These are phyloP conservation scores for Tenualosa thibaudeaui DNA, from an alignment of 2,797 vertebrate species.

Conservation along the genomic window DNA sequence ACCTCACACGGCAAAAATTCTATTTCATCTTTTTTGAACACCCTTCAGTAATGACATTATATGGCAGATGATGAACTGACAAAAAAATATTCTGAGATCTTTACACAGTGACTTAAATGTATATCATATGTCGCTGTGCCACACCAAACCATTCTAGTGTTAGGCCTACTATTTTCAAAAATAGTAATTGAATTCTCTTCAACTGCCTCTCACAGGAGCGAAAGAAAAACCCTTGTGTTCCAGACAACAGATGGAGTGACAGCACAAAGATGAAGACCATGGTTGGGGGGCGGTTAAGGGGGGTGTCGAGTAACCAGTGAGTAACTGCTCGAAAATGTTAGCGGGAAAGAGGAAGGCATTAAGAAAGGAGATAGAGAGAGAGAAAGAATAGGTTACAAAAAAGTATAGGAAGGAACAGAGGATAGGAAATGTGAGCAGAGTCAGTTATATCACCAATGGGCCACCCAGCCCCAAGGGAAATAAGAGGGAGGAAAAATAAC, in stretches of 20 bases:
- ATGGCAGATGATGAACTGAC: background rate
- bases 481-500: slow-evolving; percentile 14
- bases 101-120: slow-evolving; percentile 9
- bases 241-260: slow-evolving; percentile 19
- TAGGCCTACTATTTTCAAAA: background rate
- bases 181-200: slow-evolving; percentile 4
- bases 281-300: background rate
- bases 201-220: background rate
- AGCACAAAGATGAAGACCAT: slow-evolving; percentile 6
- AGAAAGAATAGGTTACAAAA: background rate
- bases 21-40: background rate
- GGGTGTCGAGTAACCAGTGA: background rate
- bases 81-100: background rate
- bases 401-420: background rate
- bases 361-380: background rate
- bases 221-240: slow-evolving; percentile 3
- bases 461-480: slow-evolving; percentile 20
- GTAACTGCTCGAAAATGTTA: slow-evolving; percentile 11
- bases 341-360: background rate
- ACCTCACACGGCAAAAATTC: background rate
- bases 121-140: background rate
- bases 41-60: background rate
- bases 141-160: background rate
- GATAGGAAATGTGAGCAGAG: slow-evolving; percentile 12
- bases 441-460: slow-evolving; percentile 20